Conservation (phyloP, 1,140 invertebrate genomes). For the Hyles euphorbiae region DNA sequence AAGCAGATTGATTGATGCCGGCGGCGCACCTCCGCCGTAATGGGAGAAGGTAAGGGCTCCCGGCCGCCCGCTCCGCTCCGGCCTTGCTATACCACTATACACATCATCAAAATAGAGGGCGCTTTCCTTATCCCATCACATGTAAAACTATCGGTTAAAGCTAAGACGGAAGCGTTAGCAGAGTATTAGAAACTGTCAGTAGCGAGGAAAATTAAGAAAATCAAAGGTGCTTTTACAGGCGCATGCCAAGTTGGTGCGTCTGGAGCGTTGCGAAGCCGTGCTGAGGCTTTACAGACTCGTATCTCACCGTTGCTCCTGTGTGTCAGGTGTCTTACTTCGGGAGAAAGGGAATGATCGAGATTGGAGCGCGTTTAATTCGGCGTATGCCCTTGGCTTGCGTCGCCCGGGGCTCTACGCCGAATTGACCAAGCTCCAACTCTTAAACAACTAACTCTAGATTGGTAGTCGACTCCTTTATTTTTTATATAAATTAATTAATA, state of each 20-base stretch:
- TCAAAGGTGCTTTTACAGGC: constrained; percentile 31
- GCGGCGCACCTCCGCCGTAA: constrained; percentile 75
- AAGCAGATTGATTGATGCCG: constrained; percentile 52
- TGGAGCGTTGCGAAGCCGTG: constrained; percentile 67
- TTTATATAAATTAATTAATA: constrained; percentile 63
- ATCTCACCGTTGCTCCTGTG: constrained; percentile 69
- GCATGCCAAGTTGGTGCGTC: constrained; percentile 63
- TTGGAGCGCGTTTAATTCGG: constrained; percentile 43
- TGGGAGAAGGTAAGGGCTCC: constrained; percentile 78
- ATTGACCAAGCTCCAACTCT: constrained; percentile 46
- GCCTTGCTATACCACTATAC: constrained; percentile 53
- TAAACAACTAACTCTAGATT: constrained; percentile 52
- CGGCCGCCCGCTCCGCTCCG: constrained; percentile 67
- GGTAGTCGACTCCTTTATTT: constrained; percentile 72
- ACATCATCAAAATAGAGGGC: constrained; percentile 65
- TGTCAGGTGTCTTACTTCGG: constrained; percentile 53
- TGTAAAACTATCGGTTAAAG: constrained; percentile 57
- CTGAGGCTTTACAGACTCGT: constrained; percentile 60
- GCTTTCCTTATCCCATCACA: constrained; percentile 82
- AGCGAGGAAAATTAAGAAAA: constrained; percentile 61
- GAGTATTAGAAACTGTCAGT: constrained; percentile 55
- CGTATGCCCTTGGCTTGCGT: constrained; percentile 29
- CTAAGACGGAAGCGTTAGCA: constrained; percentile 62
- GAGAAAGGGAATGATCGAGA: constrained; percentile 40
- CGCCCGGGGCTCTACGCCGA: constrained; percentile 32